Base-by-base conservation (phyloP, 1,140 invertebrate species). In the Anastrepha ludens region DNA sequence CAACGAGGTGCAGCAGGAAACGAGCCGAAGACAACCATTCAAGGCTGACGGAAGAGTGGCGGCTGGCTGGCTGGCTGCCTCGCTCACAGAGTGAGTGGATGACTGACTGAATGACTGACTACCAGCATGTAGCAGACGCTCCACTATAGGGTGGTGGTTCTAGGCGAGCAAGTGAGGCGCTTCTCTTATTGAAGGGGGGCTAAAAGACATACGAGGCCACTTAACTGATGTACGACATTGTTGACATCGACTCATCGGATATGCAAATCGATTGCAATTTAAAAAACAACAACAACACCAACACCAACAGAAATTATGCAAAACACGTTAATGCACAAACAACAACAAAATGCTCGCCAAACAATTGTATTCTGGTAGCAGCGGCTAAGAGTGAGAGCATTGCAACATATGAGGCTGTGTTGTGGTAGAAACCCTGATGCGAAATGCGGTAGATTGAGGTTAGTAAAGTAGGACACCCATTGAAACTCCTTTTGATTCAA, bases 221-320 rank as follows among this genome's bases (percentile, higher is more conserved):
- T 88, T 85, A 85, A 64, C 85, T 88, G 87, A 88, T 88, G 87
- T 88, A 88, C 87, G 87, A 88, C 87, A 88, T 86, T 88, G 62
- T 88, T 88, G 87, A 85, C 81, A 88, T 85, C 74, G 59, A 64
- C 74, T 47, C 59, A 70, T 85, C 87, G 87, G 87, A 88, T 88
- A 88, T 88, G 87, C 87, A 88, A 88, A 88, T 88, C 87, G 87
- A 88, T 88, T 88, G 87, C 87, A 88, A 88, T 88, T 88, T 88
- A 85, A 70, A 64, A 87, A 87, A 60, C 87, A 78, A 74, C 55
- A 86, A 86, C 15, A 86, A 86, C 86, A 86, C 17, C 86, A 86
- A 60, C 58, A 62, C n/a, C 15, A 50, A 47, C 47, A 70, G 50
- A 64, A 86, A 86, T 55, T 85, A 88, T 67, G 74, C 74, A 81